Evolutionary conservation across 2,797 vertebrate species (phyloP), one percentile per base, ranked within the genome.

Genomic region (Rhincodon typus): DNA sequence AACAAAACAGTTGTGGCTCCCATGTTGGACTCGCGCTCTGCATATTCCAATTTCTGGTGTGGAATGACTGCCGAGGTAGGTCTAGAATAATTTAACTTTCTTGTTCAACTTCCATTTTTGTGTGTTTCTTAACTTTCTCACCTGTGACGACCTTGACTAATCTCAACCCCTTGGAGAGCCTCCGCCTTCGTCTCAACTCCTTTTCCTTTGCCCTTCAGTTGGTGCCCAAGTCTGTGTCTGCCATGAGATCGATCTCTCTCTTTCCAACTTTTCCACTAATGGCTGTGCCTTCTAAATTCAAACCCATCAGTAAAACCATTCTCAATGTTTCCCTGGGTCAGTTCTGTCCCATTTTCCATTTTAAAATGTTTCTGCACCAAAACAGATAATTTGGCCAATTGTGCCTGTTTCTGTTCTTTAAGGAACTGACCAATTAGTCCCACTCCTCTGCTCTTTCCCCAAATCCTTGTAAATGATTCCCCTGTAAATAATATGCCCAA

Each of bases 21-120:
- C 0, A 99, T 99, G 99, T 96, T 99, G 96, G 98, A 99, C 7
- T 99, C 99, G 0, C 98, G 99, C 3, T 99, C 98, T 0, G 99
- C 99, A 0, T 99, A 99, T 96, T 99, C 99, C 96, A 99, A 99
- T 97, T 99, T 99, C 97, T 99, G 99, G 99, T 99, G 98, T 96
- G 99, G 98, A 62, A 99, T 99, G 99, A 99, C 99, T 3, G 97
- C 98, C 0, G 98, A 99, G 99, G 99, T 99, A 97, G 0, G n/a
- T 46, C 1, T 0, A 2, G 21, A 12, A 13, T 15, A 10, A 53
- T 25, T 25, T 19, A 8, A 42, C 8, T 42, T 38, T 42, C 21
- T 38, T 91, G 10, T 23, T 46, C 23, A 10, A 25, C 62, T 42
- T 66, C 50, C 30, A 19, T 90, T 90, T 50, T 90, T 30, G 1